Evolutionary conservation across 2,113 vertebrate species (phyloP).

Genomic region (Psettodes erumei): DNA sequence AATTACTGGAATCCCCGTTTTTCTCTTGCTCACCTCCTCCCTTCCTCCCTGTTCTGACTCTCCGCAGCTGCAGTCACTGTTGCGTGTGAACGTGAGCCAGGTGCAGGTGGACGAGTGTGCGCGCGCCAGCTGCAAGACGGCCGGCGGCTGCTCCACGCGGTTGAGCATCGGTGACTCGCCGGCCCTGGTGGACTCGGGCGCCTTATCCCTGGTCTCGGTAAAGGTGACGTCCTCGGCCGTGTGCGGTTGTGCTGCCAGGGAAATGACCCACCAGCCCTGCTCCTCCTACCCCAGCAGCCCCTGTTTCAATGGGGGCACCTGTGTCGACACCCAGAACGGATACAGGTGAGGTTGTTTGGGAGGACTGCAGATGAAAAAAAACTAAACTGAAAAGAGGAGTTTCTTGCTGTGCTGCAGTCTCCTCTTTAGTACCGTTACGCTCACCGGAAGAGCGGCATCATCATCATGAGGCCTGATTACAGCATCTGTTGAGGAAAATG

Average conservation of each 20-base stretch:
- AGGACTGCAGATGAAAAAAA: neutral
- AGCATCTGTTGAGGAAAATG: constrained; percentile 22
- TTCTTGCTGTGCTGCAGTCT: constrained; percentile 18
- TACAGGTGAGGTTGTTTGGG: constrained; percentile 85
- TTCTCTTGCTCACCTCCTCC: constrained; percentile 10
- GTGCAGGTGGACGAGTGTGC: constrained; percentile 87
- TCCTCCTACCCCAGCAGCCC: constrained; percentile 83
- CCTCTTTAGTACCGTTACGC: neutral
- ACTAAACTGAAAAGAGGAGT: constrained; percentile 1
- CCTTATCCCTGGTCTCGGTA: constrained; percentile 83
- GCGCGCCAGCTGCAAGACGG: constrained; percentile 77
- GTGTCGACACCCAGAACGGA: constrained; percentile 83
- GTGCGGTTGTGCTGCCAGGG: constrained; percentile 82
- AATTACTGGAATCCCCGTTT: constrained; percentile 27
- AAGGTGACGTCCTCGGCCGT: constrained; percentile 62
- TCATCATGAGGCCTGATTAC: constrained; percentile 30
- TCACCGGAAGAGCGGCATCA: constrained; percentile 33
- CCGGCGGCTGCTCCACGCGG: constrained; percentile 76
- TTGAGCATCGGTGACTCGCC: constrained; percentile 80
- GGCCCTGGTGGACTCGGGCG: constrained; percentile 80
- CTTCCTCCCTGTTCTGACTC: constrained; percentile 34
- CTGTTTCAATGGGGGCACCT: constrained; percentile 88
- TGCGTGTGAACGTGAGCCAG: constrained; percentile 83
- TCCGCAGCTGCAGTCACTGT: constrained; percentile 84
- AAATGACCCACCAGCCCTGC: constrained; percentile 82